A percentile compares a stretch with the other conserved stretches of the same genome.
Conservation (phyloP, 2,113 vertebrate genomes). For the Centropus unirufus region DNA sequence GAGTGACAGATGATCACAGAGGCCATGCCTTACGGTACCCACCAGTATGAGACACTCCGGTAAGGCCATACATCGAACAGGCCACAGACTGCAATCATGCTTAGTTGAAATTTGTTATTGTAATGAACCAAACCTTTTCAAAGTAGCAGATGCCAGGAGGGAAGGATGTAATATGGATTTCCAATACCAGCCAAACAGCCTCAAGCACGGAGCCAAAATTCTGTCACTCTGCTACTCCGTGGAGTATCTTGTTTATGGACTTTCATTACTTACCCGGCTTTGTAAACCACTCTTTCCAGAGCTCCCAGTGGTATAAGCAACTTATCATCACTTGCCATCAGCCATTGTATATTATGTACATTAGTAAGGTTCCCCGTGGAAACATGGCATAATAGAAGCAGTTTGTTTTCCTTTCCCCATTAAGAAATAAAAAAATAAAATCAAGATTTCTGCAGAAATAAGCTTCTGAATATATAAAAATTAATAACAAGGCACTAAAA, state of each 20-base stretch:
- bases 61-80: neutral
- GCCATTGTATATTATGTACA: slow-evolving; percentile 14
- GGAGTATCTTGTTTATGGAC: slow-evolving; percentile 63
- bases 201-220: slow-evolving; percentile 53
- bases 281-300: slow-evolving; percentile 51
- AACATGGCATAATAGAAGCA: slow-evolving; percentile 16
- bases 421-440: neutral
- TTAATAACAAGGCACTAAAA: slow-evolving; percentile 16
- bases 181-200: slow-evolving; percentile 66
- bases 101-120: slow-evolving; percentile 40
- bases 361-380: slow-evolving; percentile 40
- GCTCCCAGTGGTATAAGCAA: slow-evolving; percentile 53
- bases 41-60: neutral
- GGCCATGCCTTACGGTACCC: neutral
- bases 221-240: slow-evolving; percentile 46
- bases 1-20: neutral
- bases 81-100: neutral
- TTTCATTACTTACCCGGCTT: slow-evolving; percentile 59
- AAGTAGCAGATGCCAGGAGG: slow-evolving; percentile 63
- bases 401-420: slow-evolving; percentile 30
- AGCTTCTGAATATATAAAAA: neutral
- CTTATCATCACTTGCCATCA: slow-evolving; percentile 67
- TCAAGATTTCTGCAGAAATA: slow-evolving; percentile 16
- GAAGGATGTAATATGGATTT: slow-evolving; percentile 66
- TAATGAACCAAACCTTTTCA: slow-evolving; percentile 64